Conservation (phyloP, 1,140 invertebrate genomes). For the Charaxes varanes region DNA sequence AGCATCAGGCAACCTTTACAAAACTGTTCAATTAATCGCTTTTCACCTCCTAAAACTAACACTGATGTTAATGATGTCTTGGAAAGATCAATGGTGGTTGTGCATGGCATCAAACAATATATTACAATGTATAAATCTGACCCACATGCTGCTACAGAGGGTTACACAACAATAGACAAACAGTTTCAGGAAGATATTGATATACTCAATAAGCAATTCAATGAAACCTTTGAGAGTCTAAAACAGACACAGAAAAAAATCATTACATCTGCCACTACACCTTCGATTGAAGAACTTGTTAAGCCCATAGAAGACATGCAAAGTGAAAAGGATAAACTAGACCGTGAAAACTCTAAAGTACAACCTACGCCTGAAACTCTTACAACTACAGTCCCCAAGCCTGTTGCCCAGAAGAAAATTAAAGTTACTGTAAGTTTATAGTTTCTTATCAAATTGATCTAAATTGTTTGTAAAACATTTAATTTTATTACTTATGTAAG, state of each 20-base stretch:
- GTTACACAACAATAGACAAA: constrained; percentile 37
- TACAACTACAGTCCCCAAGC: constrained; percentile 31
- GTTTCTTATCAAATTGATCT: too few species aligned
- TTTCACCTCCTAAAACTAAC: constrained; percentile 37
- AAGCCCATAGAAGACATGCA: constrained; percentile 26
- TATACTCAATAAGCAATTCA: constrained; percentile 58
- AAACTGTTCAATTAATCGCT: constrained; percentile 54
- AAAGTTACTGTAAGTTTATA: constrained; percentile 54
- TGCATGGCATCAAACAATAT: constrained; percentile 56
- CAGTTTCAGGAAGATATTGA: constrained; percentile 55
- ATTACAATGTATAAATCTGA: constrained; percentile 46
- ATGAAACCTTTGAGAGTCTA: constrained; percentile 59
- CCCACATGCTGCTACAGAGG: constrained; percentile 30
- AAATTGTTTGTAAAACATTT: too few species aligned
- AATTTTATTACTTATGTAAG: too few species aligned
- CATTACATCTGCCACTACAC: constrained; percentile 3
- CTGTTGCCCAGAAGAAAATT: constrained; percentile 56
- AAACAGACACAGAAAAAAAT: constrained; percentile 34
- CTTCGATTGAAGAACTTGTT: constrained; percentile 29
- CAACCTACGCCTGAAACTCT: too few species aligned
- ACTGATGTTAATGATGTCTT: constrained; percentile 45
- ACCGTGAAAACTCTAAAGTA: too few species aligned
- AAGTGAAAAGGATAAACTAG: constrained; percentile 10
- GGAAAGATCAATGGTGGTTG: constrained; percentile 48
- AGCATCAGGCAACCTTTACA: constrained; percentile 73